Conservation (phyloP, 2,113 vertebrate genomes). For the Anoura caudifer region DNA sequence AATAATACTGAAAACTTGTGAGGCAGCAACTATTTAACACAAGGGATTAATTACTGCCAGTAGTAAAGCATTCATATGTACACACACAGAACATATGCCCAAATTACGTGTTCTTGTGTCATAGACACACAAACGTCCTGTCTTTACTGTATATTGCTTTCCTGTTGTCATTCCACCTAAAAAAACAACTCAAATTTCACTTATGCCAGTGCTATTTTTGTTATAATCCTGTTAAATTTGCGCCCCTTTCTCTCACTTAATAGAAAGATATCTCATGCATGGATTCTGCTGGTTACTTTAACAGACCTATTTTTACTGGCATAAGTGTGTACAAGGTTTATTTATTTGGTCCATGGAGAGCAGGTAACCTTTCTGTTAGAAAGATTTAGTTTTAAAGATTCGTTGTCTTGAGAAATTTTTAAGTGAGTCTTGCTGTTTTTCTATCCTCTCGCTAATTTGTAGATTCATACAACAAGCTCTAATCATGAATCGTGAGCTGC, state of each 20-base stretch:
- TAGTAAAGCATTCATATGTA: not conserved
- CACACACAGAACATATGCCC: not conserved
- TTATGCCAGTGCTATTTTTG: not conserved
- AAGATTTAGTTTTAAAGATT: conserved; percentile 22
- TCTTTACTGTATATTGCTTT: not conserved
- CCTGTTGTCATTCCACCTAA: not conserved
- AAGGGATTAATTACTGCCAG: not conserved
- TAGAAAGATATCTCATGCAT: not conserved
- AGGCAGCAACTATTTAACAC: not conserved
- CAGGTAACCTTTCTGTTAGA: not conserved
- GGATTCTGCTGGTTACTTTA: not conserved
- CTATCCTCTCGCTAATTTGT: not conserved
- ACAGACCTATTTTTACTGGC: not conserved
- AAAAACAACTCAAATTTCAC: not conserved
- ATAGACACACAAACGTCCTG: not conserved
- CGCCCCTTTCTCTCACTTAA: not conserved
- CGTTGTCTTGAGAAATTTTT: not conserved
- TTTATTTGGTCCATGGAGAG: not conserved
- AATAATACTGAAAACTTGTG: not conserved
- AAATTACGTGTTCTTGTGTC: not conserved
- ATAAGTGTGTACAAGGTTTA: not conserved
- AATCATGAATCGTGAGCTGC: not conserved
- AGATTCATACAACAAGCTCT: not conserved
- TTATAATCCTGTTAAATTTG: not conserved
- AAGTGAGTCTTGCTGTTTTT: not conserved